Evolutionary conservation across 2,113 vertebrate species (phyloP), one percentile per base, ranked within the genome.

Genomic region (Motacilla tschutschensis): DNA sequence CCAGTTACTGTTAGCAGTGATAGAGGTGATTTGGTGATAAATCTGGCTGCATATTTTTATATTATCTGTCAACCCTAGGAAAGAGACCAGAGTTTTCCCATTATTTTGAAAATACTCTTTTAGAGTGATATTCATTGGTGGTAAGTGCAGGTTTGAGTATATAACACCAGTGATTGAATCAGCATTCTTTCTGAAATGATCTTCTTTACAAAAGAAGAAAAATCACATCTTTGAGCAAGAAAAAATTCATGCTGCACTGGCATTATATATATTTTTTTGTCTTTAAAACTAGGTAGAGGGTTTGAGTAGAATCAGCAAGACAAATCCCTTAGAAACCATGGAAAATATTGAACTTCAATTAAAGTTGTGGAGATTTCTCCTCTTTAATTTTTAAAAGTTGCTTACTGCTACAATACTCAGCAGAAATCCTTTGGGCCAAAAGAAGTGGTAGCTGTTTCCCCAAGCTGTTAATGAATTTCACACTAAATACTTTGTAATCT

Each of bases 391-490:
- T 51, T 41, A 14, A 43, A 88, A 89, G 71, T 92, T 94, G 71
- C 79, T 95, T 95, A 79, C 79, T 82, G 43, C 38, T 87, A 63
- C 9, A 20, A 22, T 81, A 73, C 58, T 79, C 75, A 4, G 6
- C 17, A 62, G 33, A 86, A 89, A 84, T 69, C 66, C 78, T 89
- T 73, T 73, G 80, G 74, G 71, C 21, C 82, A 43, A 40, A 59
- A 87, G 33, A 60, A 67, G 12, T 35, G 19, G 47, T 73, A 90
- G 43, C 63, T 59, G 6, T 65, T 89, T 90, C 75, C 63, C 59
- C 55, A 40, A 72, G 54, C 71, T 79, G 31, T 70, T 91, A 82
- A 92, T 79, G 63, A 93, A 82, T 76, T 93, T 88, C 84, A 90
- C 65, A 41, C 71, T 88, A 85, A 90, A 82, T 48, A 82, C 75